phyloP scores from a whole-genome alignment of 2,797 vertebrate genomes.

The Phataginus tricuspis region DNA sequence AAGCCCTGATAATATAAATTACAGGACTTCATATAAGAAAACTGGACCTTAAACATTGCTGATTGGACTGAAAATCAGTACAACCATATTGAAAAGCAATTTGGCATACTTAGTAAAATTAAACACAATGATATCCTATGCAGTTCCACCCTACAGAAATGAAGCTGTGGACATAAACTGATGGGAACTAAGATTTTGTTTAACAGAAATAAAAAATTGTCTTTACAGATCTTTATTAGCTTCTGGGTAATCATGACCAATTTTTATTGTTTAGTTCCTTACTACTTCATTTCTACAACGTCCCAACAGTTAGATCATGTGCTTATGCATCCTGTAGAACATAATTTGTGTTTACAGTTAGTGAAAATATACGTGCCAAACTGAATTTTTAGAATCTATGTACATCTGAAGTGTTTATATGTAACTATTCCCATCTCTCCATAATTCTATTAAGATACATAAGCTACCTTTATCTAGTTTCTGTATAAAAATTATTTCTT shows the following conservation, averaged over 20 bases:
- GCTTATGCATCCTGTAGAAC: not conserved
- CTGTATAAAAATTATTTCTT: not conserved
- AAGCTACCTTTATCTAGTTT: not conserved
- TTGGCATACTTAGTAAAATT: not conserved
- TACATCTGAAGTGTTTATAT: not conserved
- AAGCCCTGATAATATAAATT: not conserved
- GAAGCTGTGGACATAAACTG: not conserved
- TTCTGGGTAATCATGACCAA: not conserved
- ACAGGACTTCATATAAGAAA: not conserved
- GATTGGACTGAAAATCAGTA: not conserved
- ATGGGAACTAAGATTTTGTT: not conserved
- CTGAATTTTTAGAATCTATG: not conserved
- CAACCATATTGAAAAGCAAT: not conserved
- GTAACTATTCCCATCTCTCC: constrained; percentile 8
- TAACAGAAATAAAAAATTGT: constrained; percentile 22
- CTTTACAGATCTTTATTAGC: not conserved
- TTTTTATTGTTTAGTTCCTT: not conserved
- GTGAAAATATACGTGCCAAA: not conserved
- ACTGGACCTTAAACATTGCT: not conserved
- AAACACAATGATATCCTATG: not conserved
- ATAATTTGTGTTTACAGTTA: not conserved
- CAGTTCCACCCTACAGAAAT: not conserved
- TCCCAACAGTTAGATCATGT: not conserved
- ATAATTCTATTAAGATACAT: not conserved
- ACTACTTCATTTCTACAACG: not conserved